phyloP scores from a whole-genome alignment of 2,797 vertebrate genomes.

The Sandelia bainsii region DNA sequence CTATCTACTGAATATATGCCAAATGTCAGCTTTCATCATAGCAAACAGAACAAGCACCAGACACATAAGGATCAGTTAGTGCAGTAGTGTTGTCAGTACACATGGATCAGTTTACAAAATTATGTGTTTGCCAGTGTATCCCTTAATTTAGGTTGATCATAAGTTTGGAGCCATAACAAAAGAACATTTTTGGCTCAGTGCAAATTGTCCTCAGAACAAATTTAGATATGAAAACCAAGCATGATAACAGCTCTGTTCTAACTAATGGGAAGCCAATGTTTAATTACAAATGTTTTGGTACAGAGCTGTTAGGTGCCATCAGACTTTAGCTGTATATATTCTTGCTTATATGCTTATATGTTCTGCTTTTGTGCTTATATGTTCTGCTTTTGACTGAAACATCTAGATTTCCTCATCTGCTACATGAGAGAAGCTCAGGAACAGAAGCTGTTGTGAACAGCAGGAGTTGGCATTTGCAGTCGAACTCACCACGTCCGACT shows the following conservation, averaged over 20 bases:
- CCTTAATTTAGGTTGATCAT: too few relatives aligned
- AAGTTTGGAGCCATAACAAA: not conserved
- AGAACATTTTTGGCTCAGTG: not conserved
- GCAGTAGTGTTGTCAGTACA: too few relatives aligned
- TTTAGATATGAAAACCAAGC: too few relatives aligned
- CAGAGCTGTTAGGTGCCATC: not conserved
- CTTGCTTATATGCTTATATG: not conserved
- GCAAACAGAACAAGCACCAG: too few relatives aligned
- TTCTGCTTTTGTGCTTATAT: not conserved
- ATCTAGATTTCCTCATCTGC: not conserved
- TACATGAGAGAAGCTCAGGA: not conserved
- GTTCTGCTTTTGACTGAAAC: not conserved
- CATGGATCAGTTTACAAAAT: too few relatives aligned
- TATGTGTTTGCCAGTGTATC: too few relatives aligned
- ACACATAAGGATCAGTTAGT: too few relatives aligned
- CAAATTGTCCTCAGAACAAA: too few relatives aligned
- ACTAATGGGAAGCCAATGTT: too few relatives aligned
- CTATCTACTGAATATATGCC: too few relatives aligned
- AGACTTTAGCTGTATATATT: not conserved
- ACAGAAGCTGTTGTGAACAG: not conserved
- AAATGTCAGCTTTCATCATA: not conserved
- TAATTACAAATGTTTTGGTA: not conserved
- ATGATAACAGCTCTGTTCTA: too few relatives aligned
- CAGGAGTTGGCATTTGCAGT: not conserved
- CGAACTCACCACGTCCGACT: conserved; percentile 93